Conservation (phyloP, 2,113 vertebrate species). For the Gadus macrocephalus region DNA sequence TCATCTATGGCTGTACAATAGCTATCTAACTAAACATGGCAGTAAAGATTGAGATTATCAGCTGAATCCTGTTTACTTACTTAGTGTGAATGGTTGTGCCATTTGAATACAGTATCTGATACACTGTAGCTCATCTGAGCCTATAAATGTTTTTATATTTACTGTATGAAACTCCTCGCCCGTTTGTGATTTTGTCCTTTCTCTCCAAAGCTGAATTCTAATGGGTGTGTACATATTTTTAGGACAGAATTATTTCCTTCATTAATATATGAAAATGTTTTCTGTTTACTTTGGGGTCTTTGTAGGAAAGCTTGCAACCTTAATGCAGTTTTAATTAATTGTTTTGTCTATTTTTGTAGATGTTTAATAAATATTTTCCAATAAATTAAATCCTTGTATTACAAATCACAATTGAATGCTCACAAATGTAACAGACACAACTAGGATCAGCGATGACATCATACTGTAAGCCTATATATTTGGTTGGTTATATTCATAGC, state of each 20-base stretch:
- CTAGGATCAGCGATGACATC: too few relatives aligned
- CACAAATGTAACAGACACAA: too few relatives aligned
- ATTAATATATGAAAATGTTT: constrained; percentile 69
- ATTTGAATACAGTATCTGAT: constrained; percentile 55
- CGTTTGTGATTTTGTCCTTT: constrained; percentile 47
- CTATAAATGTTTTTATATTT: constrained; percentile 61
- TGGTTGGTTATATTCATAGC: too few relatives aligned
- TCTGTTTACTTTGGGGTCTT: constrained; percentile 58
- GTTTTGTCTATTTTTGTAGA: constrained; percentile 76
- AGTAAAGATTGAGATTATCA: neutral
- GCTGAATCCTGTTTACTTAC: neutral
- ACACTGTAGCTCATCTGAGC: constrained; percentile 70
- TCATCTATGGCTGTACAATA: neutral
- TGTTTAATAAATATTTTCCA: constrained; percentile 76
- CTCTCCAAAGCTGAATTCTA: constrained; percentile 51
- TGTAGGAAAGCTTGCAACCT: constrained; percentile 67
- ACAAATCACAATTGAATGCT: too few relatives aligned
- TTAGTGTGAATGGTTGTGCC: constrained; percentile 46
- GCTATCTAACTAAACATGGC: neutral
- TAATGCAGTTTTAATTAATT: constrained; percentile 58
- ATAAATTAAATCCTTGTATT: constrained; percentile 23
- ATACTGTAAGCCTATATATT: too few relatives aligned
- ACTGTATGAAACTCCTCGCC: constrained; percentile 45
- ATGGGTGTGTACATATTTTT: constrained; percentile 71
- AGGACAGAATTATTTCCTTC: constrained; percentile 67